Conservation (phyloP, 2,888 invertebrate genomes). For the Dyspetes luteomarginatus region DNA sequence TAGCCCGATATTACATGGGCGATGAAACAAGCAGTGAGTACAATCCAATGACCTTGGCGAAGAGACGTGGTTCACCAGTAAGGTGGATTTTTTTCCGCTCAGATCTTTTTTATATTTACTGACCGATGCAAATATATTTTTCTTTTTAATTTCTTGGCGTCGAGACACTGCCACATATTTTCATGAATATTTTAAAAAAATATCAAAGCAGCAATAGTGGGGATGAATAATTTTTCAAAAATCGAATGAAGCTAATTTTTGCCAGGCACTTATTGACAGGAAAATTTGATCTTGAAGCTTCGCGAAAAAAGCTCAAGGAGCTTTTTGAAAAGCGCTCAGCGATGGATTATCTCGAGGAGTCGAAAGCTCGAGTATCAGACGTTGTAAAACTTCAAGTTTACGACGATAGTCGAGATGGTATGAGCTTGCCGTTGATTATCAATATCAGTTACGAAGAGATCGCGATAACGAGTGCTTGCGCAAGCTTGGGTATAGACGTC, state of each 20-base stretch:
- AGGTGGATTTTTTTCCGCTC: conserved; percentile 16
- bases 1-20: conserved; percentile 36
- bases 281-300: conserved; percentile 64
- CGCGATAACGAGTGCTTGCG: conserved; percentile 47
- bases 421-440: conserved; percentile 56
- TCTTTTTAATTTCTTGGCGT: too few species aligned
- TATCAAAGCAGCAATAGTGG: too few species aligned
- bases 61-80: conserved; percentile 45
- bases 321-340: conserved; percentile 13
- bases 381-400: conserved; percentile 41
- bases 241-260: conserved; percentile 9
- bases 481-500: conserved; percentile 45
- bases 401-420: not conserved
- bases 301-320: conserved; percentile 33
- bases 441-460: conserved; percentile 60
- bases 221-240: too few species aligned
- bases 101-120: not conserved
- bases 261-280: conserved; percentile 55
- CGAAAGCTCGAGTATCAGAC: conserved; percentile 56
- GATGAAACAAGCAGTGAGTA: conserved; percentile 30
- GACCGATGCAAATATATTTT: not conserved
- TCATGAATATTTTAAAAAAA: not conserved
- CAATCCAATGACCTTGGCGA: conserved; percentile 19
- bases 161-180: too few species aligned
- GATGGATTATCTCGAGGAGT: conserved; percentile 38